Percentiles rank a stretch among this genome's conserved stretches.
Evolutionary conservation across 2,113 vertebrate genomes (phyloP).

Genomic region (Herpailurus yagouaroundi): DNA sequence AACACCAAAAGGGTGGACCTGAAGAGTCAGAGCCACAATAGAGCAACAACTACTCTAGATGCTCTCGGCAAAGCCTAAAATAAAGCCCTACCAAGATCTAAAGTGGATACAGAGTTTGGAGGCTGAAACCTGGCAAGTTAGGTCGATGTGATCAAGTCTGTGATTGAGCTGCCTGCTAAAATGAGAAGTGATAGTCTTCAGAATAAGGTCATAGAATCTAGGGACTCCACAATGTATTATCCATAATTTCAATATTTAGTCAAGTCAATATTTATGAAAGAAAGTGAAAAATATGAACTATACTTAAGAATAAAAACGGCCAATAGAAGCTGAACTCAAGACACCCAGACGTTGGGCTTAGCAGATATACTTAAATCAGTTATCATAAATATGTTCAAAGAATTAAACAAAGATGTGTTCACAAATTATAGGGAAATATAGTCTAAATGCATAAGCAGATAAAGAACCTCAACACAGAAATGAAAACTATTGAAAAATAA

Average conservation of each 20-base stretch:
- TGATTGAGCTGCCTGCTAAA: not conserved
- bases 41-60: not conserved
- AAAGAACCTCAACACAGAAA: not conserved
- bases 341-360: not conserved
- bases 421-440: not conserved
- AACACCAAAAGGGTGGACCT: not conserved
- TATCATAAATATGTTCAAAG: constrained; percentile 18
- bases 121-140: not conserved
- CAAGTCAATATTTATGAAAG: not conserved
- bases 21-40: not conserved
- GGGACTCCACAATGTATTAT: not conserved
- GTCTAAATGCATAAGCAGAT: not conserved
- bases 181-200: not conserved
- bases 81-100: not conserved
- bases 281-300: not conserved
- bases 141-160: not conserved
- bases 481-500: not conserved
- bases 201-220: not conserved
- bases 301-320: not conserved
- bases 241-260: not conserved
- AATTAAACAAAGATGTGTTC: constrained; percentile 17
- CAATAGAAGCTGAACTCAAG: not conserved
- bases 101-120: not conserved
- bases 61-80: not conserved
- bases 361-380: not conserved